Base-by-base conservation (phyloP, 2,113 vertebrate species). In the Podocnemis expansa region DNA sequence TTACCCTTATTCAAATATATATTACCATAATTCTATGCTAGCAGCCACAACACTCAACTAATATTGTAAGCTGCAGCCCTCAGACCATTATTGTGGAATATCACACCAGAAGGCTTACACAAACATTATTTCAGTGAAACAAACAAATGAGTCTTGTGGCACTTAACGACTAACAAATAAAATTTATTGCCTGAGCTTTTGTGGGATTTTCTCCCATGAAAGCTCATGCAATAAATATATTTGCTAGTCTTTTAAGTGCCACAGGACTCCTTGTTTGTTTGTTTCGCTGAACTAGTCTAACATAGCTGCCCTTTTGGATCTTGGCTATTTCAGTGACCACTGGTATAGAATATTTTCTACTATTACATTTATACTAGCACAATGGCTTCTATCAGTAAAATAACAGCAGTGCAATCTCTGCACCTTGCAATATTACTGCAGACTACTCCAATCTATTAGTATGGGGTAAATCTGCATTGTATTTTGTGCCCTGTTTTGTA, bases 371-470 rank as follows among this genome's bases (percentile, higher is more conserved):
- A 70, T 70, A 25, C 41, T 45, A 16, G 13, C 10, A 76, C 73
- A 76, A 76, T 27, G 41, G 25, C 73, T 76, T 41, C 41, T 76
- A 45, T 76, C 24, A 76, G 25, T 45, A 76, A 25, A 45, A 24
- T 45, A 76, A 76, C 41, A 45, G 45, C 43, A 45, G 41, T 45
- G 43, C 24, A 16, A 29, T 43, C 22, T 25, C 13, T 25, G 25
- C 41, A 45, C 29, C 22, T 45, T 76, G 22, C 73, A 43, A 10
- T 45, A 76, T 27, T 76, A 27, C 41, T 76, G 43, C 11, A 27
- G 41, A 76, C 27, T 76, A 45, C 25, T 45, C 11, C 73, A 8
- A 93, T 24, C 10, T 43, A 22, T 9, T 34, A 0, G 0, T 63
- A 34, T 13, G 21, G 24, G 73, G 29, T 41, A 80, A 84, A 84